phyloP scores from a whole-genome alignment of 2,888 invertebrate genomes.

The Danaus chrysippus region DNA sequence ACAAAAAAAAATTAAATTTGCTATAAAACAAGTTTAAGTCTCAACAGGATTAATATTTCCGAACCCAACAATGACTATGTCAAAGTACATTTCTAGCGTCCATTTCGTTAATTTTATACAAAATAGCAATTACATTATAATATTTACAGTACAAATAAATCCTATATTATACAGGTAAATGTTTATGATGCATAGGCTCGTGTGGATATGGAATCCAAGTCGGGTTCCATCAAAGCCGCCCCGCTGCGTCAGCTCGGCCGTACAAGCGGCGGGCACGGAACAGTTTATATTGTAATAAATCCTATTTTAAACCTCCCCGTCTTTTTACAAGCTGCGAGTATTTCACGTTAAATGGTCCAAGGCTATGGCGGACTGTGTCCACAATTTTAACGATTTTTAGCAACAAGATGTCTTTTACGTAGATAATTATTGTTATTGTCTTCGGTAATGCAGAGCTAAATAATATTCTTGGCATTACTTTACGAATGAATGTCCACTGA shows the following conservation, averaged over 20 bases:
- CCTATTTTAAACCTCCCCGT: constrained; percentile 49
- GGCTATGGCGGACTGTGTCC: constrained; percentile 59
- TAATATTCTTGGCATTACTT: constrained; percentile 28
- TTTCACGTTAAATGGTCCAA: constrained; percentile 75
- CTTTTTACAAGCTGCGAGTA: constrained; percentile 45
- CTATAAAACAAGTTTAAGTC: no score
- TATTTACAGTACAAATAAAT: constrained; percentile 34
- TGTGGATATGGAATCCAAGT: constrained; percentile 38
- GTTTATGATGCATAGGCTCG: constrained; percentile 28
- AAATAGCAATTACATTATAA: constrained; percentile 20
- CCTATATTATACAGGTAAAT: constrained; percentile 31
- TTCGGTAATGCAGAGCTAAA: constrained; percentile 34
- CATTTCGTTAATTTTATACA: no score
- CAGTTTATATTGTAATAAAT: constrained; percentile 58
- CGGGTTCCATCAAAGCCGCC: constrained; percentile 44
- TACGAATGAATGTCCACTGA: not conserved
- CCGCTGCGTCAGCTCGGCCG: constrained; percentile 47
- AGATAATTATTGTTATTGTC: constrained; percentile 65
- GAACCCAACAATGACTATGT: no score
- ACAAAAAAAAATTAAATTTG: no score
- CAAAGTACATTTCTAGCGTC: no score
- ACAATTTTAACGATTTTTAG: constrained; percentile 63
- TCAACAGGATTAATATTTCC: no score
- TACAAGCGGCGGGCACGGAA: constrained; percentile 51
- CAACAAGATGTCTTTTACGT: constrained; percentile 59